A percentile compares a stretch with the other conserved stretches of the same genome.
Evolutionary conservation across 2,797 vertebrate species (phyloP).

Genomic region (Anniella stebbinsi): DNA sequence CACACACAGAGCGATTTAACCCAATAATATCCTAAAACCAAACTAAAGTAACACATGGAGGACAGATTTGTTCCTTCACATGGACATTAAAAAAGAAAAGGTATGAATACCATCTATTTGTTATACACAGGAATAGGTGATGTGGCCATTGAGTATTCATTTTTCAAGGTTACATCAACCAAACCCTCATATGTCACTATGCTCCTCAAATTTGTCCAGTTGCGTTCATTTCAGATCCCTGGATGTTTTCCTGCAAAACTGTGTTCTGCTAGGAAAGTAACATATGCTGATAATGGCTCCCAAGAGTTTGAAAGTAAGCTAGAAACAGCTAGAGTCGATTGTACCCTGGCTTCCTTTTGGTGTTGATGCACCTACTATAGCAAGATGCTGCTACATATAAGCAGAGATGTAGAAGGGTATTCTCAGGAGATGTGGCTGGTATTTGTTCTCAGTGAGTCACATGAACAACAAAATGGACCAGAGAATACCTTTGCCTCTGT

Average conservation of each 20-base stretch:
- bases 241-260: neutral
- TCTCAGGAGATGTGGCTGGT: neutral
- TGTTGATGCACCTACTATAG: neutral
- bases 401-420: neutral
- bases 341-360: neutral
- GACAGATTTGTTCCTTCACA: too few relatives aligned
- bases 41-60: too few relatives aligned
- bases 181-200: neutral
- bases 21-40: too few relatives aligned
- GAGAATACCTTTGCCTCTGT: neutral
- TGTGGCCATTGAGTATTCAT: neutral
- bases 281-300: constrained; percentile 10
- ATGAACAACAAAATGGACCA: neutral
- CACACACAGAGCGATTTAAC: too few relatives aligned
- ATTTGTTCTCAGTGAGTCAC: neutral
- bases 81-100: too few relatives aligned
- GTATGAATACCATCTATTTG: neutral
- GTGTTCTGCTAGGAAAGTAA: neutral
- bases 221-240: neutral
- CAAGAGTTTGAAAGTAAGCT: neutral
- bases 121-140: neutral
- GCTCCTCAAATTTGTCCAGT: neutral
- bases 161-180: neutral
- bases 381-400: neutral
- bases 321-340: constrained; percentile 1